A percentile compares a stretch with the other conserved stretches of the same genome.
These are phyloP conservation scores for Mamestra brassicae DNA, from an alignment of 2,888 invertebrate species.

Conservation along the genomic window DNA sequence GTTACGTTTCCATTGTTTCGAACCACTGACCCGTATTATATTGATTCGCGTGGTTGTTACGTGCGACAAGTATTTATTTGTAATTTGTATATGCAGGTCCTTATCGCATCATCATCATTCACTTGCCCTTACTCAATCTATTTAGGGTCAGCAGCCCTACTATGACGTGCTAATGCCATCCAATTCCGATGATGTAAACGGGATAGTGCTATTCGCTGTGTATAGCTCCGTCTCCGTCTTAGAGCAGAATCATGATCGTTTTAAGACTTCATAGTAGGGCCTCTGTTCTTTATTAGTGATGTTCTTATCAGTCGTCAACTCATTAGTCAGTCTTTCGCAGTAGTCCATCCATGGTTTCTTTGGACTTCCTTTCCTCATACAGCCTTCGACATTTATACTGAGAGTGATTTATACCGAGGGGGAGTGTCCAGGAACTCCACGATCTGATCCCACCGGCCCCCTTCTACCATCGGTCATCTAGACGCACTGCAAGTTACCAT, in stretches of 20 bases:
- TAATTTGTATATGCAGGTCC: background rate
- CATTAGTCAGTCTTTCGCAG: background rate
- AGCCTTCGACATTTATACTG: background rate
- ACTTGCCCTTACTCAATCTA: background rate
- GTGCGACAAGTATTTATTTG: constrained; percentile 7
- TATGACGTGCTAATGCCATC: no score
- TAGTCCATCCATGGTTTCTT: background rate
- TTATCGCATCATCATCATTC: background rate
- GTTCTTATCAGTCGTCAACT: background rate
- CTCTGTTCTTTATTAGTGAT: no score
- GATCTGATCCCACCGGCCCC: no score
- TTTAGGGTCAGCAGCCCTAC: background rate
- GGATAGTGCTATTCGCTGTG: no score
- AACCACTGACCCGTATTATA: constrained; percentile 18
- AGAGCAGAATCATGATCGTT: no score
- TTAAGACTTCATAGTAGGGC: no score
- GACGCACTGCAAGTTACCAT: no score
- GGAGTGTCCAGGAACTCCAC: no score
- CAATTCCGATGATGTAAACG: no score
- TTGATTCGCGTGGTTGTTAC: constrained; percentile 10
- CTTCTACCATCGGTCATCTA: no score
- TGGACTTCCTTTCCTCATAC: background rate
- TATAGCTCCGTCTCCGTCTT: no score
- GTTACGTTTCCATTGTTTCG: constrained; percentile 21
- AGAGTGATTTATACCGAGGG: no score